Evolutionary conservation across 2,797 vertebrate species (phyloP).

Genomic region (Liasis olivaceus): DNA sequence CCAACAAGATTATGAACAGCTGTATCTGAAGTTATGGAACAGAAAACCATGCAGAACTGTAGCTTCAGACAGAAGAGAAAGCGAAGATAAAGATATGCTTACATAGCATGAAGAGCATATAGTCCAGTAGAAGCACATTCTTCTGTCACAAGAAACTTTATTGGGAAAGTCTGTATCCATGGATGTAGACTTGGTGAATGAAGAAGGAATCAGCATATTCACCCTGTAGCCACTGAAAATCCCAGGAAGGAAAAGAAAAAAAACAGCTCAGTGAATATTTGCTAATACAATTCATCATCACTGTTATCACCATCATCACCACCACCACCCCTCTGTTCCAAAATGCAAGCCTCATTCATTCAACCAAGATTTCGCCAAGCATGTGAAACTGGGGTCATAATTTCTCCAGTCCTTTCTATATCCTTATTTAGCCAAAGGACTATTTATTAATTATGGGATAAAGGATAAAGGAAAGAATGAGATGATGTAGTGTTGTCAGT

Average conservation of each 20-base stretch:
- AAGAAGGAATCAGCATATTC: constrained; percentile 57
- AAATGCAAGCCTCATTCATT: constrained; percentile 29
- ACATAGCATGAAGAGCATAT: constrained; percentile 60
- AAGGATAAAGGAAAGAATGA: constrained; percentile 59
- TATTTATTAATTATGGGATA: constrained; percentile 63
- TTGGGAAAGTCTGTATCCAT: constrained; percentile 52
- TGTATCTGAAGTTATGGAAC: neutral
- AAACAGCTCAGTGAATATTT: neutral
- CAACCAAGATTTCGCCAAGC: constrained; percentile 28
- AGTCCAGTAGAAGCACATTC: constrained; percentile 58
- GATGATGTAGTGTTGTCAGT: constrained; percentile 44
- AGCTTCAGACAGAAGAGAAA: neutral
- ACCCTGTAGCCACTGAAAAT: constrained; percentile 52
- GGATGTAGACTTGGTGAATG: constrained; percentile 40
- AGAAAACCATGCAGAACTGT: neutral
- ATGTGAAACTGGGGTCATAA: constrained; percentile 60
- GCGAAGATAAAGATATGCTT: constrained; percentile 53
- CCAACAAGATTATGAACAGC: neutral
- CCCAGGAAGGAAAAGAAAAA: constrained; percentile 29
- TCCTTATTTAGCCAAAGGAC: constrained; percentile 72
- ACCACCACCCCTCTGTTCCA: constrained; percentile 4
- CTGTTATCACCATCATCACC: neutral
- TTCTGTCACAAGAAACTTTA: constrained; percentile 47
- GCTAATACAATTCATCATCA: constrained; percentile 23
- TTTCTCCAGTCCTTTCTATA: constrained; percentile 58